phyloP scores from a whole-genome alignment of 2,797 vertebrate genomes.

The Tauraco hartlaubi region DNA sequence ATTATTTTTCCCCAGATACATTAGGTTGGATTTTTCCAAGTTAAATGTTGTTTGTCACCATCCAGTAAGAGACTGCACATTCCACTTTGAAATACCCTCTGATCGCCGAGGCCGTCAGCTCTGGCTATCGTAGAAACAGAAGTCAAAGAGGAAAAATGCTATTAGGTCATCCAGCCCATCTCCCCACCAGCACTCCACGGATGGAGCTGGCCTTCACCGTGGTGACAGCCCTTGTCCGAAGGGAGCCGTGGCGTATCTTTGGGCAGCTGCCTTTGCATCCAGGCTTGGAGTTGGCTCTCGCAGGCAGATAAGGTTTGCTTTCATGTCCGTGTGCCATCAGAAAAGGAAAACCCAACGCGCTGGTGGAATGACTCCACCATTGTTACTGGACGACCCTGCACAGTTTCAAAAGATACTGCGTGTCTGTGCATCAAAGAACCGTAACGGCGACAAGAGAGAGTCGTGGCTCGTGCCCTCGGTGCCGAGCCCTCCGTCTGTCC shows the following conservation, averaged over 20 bases:
- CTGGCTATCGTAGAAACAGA: neutral
- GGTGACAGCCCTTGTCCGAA: neutral
- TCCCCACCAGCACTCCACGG: neutral
- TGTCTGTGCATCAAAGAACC: neutral
- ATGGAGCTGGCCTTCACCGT: neutral
- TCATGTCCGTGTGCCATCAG: slow-evolving; percentile 35
- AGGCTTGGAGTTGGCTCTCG: neutral
- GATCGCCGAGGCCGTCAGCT: neutral
- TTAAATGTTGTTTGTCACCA: neutral
- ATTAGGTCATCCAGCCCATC: neutral
- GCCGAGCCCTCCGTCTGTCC: neutral
- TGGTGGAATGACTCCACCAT: slow-evolving; percentile 17
- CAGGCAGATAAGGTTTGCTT: slow-evolving; percentile 58
- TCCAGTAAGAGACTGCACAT: neutral
- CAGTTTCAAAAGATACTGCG: slow-evolving; percentile 32
- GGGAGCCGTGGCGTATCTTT: neutral
- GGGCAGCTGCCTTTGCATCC: neutral
- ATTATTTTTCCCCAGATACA: slow-evolving; percentile 3
- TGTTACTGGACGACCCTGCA: slow-evolving; percentile 43
- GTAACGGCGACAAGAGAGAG: fast-evolving
- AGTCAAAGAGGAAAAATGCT: slow-evolving; percentile 10
- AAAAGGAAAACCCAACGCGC: neutral
- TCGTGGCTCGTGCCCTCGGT: neutral
- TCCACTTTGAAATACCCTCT: slow-evolving; percentile 28
- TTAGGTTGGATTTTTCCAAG: neutral